These are phyloP conservation scores for Drosophila eugracilis DNA, from an alignment of 1,140 invertebrate species.

Conservation along the genomic window DNA sequence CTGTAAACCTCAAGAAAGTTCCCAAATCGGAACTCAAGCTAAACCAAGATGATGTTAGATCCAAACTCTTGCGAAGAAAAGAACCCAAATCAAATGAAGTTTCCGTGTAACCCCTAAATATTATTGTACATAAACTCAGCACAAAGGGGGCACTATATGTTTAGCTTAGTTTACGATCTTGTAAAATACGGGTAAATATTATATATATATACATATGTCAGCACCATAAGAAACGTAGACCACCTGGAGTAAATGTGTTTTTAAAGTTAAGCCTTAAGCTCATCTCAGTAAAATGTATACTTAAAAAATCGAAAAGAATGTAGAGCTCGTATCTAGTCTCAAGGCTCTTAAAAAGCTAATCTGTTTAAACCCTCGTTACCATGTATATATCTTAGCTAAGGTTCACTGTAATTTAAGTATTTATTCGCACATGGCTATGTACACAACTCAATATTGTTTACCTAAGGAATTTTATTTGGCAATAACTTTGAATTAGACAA, in stretches of 20 bases:
- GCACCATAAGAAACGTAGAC: constrained; percentile 39
- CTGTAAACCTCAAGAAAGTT: constrained; percentile 56
- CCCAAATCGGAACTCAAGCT: constrained; percentile 6
- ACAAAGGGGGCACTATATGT: constrained; percentile 10
- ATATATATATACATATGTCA: constrained; percentile 30
- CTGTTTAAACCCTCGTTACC: constrained; percentile 38
- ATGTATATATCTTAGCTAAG: constrained; percentile 37
- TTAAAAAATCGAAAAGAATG: constrained; percentile 10
- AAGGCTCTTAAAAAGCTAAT: constrained; percentile 18
- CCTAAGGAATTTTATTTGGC: constrained; percentile 13
- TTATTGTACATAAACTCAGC: constrained; percentile 56
- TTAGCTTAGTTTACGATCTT: constrained; percentile 21
- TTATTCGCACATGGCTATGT: constrained; percentile 31
- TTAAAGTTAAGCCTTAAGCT: constrained; percentile 13
- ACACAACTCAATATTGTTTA: constrained; percentile 2
- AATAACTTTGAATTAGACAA: constrained; percentile 35
- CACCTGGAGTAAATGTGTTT: constrained; percentile 40
- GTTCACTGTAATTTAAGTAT: constrained; percentile 31
- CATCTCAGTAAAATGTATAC: constrained; percentile 22
- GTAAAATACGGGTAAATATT: constrained; percentile 43
- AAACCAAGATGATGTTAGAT: constrained; percentile 25
- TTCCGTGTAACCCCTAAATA: constrained; percentile 35
- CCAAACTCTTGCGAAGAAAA: constrained; percentile 1
- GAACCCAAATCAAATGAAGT: constrained; percentile 53
- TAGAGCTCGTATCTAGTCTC: constrained; percentile 27